Base-by-base conservation (phyloP, 2,888 invertebrate genomes). In the Colletes collaris region DNA sequence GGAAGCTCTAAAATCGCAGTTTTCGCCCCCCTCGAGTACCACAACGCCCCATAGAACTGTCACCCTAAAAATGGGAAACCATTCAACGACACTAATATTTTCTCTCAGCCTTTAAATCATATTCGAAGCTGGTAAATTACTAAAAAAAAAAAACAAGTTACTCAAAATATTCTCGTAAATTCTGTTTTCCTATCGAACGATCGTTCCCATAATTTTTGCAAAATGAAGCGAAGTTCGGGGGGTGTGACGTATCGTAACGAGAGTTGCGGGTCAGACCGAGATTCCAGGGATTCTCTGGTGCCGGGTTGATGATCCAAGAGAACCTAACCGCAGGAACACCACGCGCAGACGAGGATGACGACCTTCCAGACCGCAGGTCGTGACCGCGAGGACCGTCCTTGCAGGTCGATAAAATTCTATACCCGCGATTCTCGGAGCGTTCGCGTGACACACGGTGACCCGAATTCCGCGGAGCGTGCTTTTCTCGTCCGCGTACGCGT, bases 381-480 rank as follows among this genome's bases (percentile, higher is more conserved):
- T 59, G 50, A 52, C 65, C 66, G 44, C 55, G 44, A 35, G 49
- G 35, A n/a, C 50, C 4, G 37, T 60, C 58, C 59, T 58, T 60
- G 59, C 59, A 52, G 44, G 10, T 62, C 66, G 44, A 76, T 66
- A 50, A 71, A 66, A 71, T 62, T 60, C 55, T 40, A 37, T 13
- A 27, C 56, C 13, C 58, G 16, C 13, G 53, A n/a, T n/a, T 58
- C 68, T 59, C 56, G 16, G n/a, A 13, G 46, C 37, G 5, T 40
- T 50, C 67, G 59, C 50, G 44, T 56, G 68, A 58, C 49, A 56
- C 66, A 35, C 52, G 4, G 13, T 27, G 75, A 76, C 70, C 59
- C 16, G 60, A 71, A 76, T 71, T 49, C 60, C 53, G n/a, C 4
- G 19, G 27, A 35, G 19, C 35, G 11, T 11, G 49, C 64, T 62